Conservation (phyloP, 2,797 vertebrate genomes). For the Poeciliopsis paucimaculata region DNA sequence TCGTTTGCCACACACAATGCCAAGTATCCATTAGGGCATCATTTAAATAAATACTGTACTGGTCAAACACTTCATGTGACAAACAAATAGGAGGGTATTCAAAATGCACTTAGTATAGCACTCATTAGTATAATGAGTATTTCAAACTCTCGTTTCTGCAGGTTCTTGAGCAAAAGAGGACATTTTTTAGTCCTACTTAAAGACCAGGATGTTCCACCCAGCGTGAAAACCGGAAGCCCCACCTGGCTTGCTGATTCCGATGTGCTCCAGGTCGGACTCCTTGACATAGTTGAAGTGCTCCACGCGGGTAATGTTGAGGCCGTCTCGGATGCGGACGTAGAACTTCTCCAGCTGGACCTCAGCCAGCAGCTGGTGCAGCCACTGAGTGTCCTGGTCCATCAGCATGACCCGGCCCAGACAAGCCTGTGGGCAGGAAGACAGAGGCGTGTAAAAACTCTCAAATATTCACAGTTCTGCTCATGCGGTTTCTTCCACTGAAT, state of each 20-base stretch:
- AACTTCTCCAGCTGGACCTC: constrained; percentile 90
- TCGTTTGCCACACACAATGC: background rate
- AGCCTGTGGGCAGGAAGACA: constrained; percentile 24
- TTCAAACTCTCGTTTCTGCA: constrained; percentile 1
- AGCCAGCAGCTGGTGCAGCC: constrained; percentile 85
- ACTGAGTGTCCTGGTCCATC: constrained; percentile 86
- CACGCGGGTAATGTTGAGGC: constrained; percentile 87
- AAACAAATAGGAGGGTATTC: background rate
- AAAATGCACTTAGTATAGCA: constrained; percentile 3
- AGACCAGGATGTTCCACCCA: background rate
- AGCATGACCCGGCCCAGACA: constrained; percentile 73
- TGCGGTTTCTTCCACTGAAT: background rate
- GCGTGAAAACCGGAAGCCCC: constrained; percentile 33
- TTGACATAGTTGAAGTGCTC: constrained; percentile 90
- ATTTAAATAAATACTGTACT: background rate
- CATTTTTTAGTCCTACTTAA: background rate
- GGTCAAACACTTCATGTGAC: background rate
- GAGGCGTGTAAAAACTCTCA: background rate
- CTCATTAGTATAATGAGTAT: background rate
- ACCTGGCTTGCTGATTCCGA: constrained; percentile 91
- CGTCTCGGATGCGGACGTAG: constrained; percentile 84
- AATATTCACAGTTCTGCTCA: background rate
- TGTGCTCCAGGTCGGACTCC: constrained; percentile 85
- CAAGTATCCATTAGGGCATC: background rate
- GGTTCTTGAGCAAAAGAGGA: background rate